Conservation (phyloP, 2,888 invertebrate genomes). For the Cylindroiulus punctatus region DNA sequence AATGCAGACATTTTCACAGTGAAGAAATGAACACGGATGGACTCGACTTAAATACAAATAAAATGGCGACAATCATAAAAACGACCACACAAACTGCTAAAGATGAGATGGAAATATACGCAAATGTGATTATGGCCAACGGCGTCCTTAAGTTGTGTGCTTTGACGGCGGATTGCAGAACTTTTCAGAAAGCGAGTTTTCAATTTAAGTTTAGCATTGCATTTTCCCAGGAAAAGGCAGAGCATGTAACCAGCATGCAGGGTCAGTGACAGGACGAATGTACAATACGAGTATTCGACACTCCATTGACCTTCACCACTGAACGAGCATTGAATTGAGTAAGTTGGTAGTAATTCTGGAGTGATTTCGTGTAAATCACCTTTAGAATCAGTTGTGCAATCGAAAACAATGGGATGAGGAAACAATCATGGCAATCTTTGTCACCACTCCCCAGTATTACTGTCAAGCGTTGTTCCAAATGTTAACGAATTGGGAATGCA, state of each 20-base stretch:
- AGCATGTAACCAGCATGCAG: not conserved
- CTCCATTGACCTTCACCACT: not conserved
- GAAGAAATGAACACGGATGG: slow-evolving; percentile 7
- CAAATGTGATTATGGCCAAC: not conserved
- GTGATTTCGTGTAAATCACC: not conserved
- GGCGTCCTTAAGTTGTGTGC: not conserved
- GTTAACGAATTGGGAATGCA: slow-evolving; percentile 13
- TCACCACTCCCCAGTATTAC: not conserved
- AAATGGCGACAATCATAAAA: slow-evolving; percentile 8
- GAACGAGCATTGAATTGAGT: not conserved
- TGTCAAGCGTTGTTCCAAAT: not conserved
- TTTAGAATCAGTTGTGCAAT: not conserved
- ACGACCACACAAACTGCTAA: slow-evolving; percentile 27
- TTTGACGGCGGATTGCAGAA: not conserved
- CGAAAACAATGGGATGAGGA: not conserved
- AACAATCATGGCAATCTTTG: not conserved
- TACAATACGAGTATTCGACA: not conserved
- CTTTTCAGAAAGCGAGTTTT: not conserved
- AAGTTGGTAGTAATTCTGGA: not conserved
- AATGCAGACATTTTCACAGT: not conserved
- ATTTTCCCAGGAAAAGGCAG: not conserved
- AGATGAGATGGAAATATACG: not conserved
- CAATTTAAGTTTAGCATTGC: not conserved
- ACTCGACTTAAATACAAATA: slow-evolving; percentile 37
- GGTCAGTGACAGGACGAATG: not conserved